Evolutionary conservation across 1,140 invertebrate genomes (phyloP).

Genomic region (Aricia agestis): DNA sequence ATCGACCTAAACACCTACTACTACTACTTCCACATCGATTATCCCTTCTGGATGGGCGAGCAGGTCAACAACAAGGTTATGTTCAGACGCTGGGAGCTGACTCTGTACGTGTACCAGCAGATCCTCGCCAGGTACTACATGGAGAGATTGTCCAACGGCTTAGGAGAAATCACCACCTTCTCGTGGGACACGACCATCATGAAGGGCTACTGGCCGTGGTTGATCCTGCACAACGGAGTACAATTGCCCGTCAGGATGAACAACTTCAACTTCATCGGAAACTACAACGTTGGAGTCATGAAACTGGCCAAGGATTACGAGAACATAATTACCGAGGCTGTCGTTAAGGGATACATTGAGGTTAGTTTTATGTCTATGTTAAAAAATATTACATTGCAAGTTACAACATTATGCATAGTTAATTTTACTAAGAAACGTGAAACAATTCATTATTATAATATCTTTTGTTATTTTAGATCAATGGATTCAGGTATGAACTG

Average conservation of each 20-base stretch:
- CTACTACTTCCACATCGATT: slow-evolving; percentile 81
- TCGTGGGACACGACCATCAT: slow-evolving; percentile 71
- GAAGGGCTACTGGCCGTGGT: slow-evolving; percentile 79
- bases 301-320: slow-evolving; percentile 76
- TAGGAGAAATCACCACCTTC: slow-evolving; percentile 77
- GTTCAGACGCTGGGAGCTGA: slow-evolving; percentile 78
- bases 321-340: slow-evolving; percentile 80
- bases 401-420: no score
- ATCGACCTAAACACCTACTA: slow-evolving; percentile 82
- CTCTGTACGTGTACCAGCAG: slow-evolving; percentile 78
- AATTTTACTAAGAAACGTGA: no score
- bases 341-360: slow-evolving; percentile 79
- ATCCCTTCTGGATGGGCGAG: slow-evolving; percentile 81
- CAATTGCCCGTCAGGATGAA: slow-evolving; percentile 79
- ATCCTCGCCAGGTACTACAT: slow-evolving; percentile 80
- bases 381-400: neutral
- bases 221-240: slow-evolving; percentile 80
- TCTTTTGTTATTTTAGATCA: slow-evolving; percentile 40
- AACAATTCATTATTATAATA: no score
- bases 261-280: slow-evolving; percentile 73
- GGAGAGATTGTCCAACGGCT: slow-evolving; percentile 79
- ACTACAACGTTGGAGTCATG: slow-evolving; percentile 70
- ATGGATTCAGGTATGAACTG: slow-evolving; percentile 51
- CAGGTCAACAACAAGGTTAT: slow-evolving; percentile 70
- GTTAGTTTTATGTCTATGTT: slow-evolving; percentile 39